phyloP scores from a whole-genome alignment of 2,888 invertebrate species.

The Amaurobius ferox region DNA sequence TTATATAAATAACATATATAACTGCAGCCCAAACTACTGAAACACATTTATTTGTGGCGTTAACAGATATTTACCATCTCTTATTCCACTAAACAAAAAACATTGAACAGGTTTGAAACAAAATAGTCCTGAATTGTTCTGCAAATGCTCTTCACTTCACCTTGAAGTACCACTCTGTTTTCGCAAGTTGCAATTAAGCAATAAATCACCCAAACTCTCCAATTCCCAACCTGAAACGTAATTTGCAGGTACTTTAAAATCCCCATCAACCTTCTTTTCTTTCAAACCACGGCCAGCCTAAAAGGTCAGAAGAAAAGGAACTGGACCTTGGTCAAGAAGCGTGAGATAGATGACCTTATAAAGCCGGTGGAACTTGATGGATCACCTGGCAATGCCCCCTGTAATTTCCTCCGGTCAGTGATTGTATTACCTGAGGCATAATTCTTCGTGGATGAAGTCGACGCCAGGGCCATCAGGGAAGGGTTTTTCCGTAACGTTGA shows the following conservation, averaged over 20 bases:
- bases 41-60: no score
- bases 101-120: no score
- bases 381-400: conserved; percentile 4
- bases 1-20: no score
- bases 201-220: not conserved
- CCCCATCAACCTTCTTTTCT: not conserved
- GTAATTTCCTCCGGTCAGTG: not conserved
- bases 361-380: not conserved
- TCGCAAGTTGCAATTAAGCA: not conserved
- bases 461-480: not conserved
- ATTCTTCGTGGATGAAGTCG: not conserved
- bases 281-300: no score
- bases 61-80: no score
- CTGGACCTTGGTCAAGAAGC: conserved; percentile 19
- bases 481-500: not conserved
- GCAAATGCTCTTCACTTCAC: not conserved
- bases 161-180: not conserved
- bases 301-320: not conserved
- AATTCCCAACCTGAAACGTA: not conserved
- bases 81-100: no score
- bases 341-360: conserved; percentile 18
- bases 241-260: not conserved
- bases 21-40: no score
- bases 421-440: not conserved
- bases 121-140: no score